These are phyloP conservation scores for Potorous gilbertii DNA, from an alignment of 2,797 vertebrate genomes.

Conservation along the genomic window DNA sequence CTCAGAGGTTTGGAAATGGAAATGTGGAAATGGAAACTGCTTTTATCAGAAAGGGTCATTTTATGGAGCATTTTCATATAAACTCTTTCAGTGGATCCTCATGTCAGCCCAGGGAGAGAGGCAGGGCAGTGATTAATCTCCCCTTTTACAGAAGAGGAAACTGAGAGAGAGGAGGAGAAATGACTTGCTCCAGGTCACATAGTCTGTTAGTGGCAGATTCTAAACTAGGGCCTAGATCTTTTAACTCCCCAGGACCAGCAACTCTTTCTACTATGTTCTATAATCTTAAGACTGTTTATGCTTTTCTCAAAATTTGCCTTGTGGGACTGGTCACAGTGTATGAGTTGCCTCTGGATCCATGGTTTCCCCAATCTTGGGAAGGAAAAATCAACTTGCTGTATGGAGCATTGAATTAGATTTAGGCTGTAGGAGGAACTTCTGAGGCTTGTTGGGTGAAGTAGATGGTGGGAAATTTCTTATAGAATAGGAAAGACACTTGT, in stretches of 20 bases:
- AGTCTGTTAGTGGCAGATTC: background rate
- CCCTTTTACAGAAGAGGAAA: slow-evolving; percentile 40
- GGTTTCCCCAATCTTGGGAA: background rate
- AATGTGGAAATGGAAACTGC: background rate
- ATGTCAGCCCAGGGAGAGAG: background rate
- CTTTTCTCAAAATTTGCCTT: slow-evolving; percentile 15
- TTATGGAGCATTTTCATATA: background rate
- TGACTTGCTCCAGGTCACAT: slow-evolving; percentile 44
- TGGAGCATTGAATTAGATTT: slow-evolving; percentile 7
- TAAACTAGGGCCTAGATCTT: background rate
- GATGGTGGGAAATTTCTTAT: slow-evolving; percentile 51
- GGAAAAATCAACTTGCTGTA: background rate
- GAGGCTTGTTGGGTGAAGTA: background rate
- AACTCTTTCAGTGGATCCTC: background rate
- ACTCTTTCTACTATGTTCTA: background rate
- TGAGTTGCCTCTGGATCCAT: slow-evolving; percentile 9
- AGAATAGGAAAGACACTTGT: background rate
- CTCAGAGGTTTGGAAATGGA: background rate
- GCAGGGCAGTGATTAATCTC: slow-evolving; percentile 33
- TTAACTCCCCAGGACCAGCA: background rate
- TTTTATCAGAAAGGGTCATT: background rate
- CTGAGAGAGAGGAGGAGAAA: background rate
- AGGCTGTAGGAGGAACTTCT: slow-evolving; percentile 55
- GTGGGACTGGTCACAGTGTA: background rate
- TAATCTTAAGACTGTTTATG: background rate